Conservation (phyloP, 2,113 vertebrate genomes). For the Phainopepla nitens region DNA sequence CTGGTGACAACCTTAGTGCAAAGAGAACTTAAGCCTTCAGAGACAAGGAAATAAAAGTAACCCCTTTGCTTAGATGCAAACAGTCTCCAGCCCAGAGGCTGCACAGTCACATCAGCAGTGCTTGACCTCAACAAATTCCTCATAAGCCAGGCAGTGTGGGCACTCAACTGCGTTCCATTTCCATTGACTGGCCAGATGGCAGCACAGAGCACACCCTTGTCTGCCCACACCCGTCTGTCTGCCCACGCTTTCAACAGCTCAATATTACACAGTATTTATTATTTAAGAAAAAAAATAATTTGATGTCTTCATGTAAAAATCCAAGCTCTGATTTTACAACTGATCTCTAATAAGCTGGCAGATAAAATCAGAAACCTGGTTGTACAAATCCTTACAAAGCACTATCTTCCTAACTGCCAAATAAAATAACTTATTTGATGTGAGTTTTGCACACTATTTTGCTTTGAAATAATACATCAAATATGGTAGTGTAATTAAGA, state of each 20-base stretch:
- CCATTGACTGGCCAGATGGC: background rate
- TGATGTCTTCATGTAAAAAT: background rate
- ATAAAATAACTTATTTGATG: background rate
- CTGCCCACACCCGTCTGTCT: background rate
- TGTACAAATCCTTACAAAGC: background rate
- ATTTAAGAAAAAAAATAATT: background rate
- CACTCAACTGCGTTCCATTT: background rate
- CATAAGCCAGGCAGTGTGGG: background rate
- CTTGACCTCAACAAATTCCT: background rate
- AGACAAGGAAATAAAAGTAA: background rate
- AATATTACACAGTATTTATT: background rate
- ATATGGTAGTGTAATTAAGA: background rate
- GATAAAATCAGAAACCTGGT: background rate
- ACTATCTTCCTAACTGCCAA: background rate
- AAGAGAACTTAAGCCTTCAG: background rate
- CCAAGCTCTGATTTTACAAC: background rate
- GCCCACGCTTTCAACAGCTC: background rate
- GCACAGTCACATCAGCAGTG: background rate
- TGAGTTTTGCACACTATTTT: background rate
- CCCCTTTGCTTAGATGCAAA: background rate
- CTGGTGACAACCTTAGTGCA: background rate
- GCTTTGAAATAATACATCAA: background rate
- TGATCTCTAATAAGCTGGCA: background rate
- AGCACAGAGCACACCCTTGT: background rate
- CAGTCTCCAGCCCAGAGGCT: background rate